Conservation (phyloP, 2,888 invertebrate genomes). For the Colostygia pectinataria region DNA sequence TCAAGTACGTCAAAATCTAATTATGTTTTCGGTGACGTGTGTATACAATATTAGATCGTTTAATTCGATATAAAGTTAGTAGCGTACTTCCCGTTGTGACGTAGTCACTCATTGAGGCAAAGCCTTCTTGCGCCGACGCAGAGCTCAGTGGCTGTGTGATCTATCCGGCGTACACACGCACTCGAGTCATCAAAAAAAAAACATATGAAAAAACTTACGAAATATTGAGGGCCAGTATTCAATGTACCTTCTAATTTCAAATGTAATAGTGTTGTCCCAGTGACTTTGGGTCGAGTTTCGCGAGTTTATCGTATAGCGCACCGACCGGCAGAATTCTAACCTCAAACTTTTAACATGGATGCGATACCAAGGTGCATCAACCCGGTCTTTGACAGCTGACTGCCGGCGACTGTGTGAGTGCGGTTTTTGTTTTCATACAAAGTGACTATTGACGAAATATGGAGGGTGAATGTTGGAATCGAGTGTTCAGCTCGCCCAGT, state of each 20-base stretch:
- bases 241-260: slow-evolving; percentile 8
- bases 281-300: slow-evolving; percentile 18
- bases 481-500: slow-evolving; percentile 49
- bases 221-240: slow-evolving; percentile 2
- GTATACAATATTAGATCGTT: slow-evolving; percentile 57
- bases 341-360: slow-evolving; percentile 53
- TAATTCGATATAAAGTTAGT: slow-evolving; percentile 65
- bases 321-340: slow-evolving; percentile 59
- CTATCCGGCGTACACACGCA: slow-evolving; percentile 79
- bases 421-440: slow-evolving; percentile 57
- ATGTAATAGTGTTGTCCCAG: slow-evolving; percentile 12
- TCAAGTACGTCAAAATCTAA: slow-evolving; percentile 59
- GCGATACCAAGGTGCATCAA: slow-evolving; percentile 53
- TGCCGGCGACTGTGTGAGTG: slow-evolving; percentile 70
- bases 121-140: slow-evolving; percentile 63
- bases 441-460: slow-evolving; percentile 60
- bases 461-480: slow-evolving; percentile 57
- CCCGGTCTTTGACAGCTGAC: slow-evolving; percentile 51
- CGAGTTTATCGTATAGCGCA: slow-evolving; percentile 7
- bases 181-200: slow-evolving; percentile 56
- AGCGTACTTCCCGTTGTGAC: slow-evolving; percentile 80
- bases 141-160: slow-evolving; percentile 77
- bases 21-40: slow-evolving; percentile 63
- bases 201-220: slow-evolving; percentile 4
- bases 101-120: slow-evolving; percentile 72